Conservation (phyloP, 2,888 invertebrate genomes). For the Acanthoscelides obtectus region DNA sequence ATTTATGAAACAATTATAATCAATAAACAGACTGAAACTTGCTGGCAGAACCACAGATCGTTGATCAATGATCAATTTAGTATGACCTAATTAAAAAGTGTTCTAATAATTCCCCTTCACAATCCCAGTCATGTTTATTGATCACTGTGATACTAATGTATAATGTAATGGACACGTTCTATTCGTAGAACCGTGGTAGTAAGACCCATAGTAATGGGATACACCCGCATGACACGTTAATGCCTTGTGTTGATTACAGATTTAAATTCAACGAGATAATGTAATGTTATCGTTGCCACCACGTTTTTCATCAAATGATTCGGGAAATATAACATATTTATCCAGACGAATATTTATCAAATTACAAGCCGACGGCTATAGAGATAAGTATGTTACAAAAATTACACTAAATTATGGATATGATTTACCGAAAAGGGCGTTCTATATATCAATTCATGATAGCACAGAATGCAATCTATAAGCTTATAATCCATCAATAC, state of each 20-base stretch:
- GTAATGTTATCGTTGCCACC: background rate
- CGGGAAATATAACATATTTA: background rate
- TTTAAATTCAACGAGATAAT: background rate
- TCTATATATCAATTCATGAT: too few species aligned
- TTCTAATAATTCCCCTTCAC: background rate
- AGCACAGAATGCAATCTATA: too few species aligned
- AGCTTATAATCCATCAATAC: too few species aligned
- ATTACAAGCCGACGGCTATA: too few species aligned
- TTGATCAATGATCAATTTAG: too few species aligned
- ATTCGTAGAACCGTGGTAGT: background rate
- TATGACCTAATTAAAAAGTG: background rate
- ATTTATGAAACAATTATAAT: background rate
- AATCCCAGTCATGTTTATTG: too few species aligned
- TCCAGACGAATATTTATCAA: too few species aligned
- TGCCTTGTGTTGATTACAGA: too few species aligned
- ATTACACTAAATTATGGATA: background rate
- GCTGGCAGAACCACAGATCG: background rate
- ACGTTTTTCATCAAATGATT: background rate
- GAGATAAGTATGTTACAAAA: background rate
- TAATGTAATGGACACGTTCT: too few species aligned
- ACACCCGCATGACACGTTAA: background rate
- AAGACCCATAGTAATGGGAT: background rate
- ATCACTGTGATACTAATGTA: too few species aligned
- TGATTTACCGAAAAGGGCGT: background rate
- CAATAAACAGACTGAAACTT: background rate